phyloP scores from a whole-genome alignment of 2,888 invertebrate genomes.

The Dasypolia templi region DNA sequence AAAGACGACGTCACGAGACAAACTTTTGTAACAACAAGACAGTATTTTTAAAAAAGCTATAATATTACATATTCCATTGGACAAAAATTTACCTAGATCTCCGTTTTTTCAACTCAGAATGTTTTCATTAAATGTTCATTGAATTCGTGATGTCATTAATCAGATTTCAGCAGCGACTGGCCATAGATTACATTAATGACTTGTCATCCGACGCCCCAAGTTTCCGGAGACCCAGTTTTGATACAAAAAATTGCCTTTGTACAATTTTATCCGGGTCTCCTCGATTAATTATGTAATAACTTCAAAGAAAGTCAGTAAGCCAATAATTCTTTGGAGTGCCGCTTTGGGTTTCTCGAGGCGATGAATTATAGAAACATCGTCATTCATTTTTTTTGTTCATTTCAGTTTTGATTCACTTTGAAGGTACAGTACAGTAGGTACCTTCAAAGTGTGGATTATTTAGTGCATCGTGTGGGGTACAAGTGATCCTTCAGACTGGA shows the following conservation, averaged over 20 bases:
- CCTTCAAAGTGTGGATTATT: no score
- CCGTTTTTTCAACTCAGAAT: conserved; percentile 7
- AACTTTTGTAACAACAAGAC: neutral
- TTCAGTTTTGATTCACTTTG: no score
- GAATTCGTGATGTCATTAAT: conserved; percentile 49
- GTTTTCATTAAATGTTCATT: conserved; percentile 53
- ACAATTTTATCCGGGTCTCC: conserved; percentile 46
- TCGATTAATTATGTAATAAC: conserved; percentile 70
- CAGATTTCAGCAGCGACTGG: conserved; percentile 40
- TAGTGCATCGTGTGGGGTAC: conserved; percentile 56
- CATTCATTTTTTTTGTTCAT: conserved; percentile 47
- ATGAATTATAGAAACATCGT: conserved; percentile 60
- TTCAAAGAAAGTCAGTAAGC: conserved; percentile 68
- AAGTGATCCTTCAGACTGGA: conserved; percentile 62
- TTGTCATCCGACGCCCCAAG: conserved; percentile 54
- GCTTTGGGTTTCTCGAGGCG: conserved; percentile 31
- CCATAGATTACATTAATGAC: conserved; percentile 61
- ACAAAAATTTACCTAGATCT: conserved; percentile 26
- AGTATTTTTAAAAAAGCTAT: neutral
- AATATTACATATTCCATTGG: conserved; percentile 14
- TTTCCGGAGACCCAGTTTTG: conserved; percentile 45
- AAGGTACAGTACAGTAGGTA: no score
- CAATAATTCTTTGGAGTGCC: conserved; percentile 65
- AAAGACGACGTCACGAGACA: neutral
- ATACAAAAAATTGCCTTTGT: conserved; percentile 58